Evolutionary conservation across 2,797 vertebrate genomes (phyloP), one percentile per base, ranked within the genome.

Genomic region (Lepidocolaptes lacrymiger): DNA sequence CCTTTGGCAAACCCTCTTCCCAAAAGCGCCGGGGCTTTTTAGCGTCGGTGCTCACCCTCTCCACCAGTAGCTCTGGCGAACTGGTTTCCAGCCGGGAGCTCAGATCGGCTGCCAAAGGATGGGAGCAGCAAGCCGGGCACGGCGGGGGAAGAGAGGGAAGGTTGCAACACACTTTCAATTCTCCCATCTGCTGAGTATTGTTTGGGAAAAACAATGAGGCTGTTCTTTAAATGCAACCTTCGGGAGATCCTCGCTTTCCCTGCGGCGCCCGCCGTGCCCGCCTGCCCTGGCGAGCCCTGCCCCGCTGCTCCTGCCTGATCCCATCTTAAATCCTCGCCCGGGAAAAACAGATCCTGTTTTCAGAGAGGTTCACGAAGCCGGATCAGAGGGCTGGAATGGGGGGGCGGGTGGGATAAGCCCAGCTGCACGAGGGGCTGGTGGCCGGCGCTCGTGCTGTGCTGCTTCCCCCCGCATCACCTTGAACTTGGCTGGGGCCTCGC

Each of bases 111-210:
- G 96, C 95, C 94, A 94, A 81, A 73, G 90, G 83, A 91, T 78
- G 88, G 88, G 92, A 95, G 81, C 89, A 90, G 84, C 77, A 59
- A 93, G 77, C 74, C 27, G 88, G 90, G 95, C 89, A 94, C 34
- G 44, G 88, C 55, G 52, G 80, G 90, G 93, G 92, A 91, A 91
- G 85, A 82, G 89, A 78, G 88, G 84, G 95, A 89, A 95, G 85
- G 96, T 95, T 96, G 92, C 96, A 95, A 96, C 94, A 96, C 91
- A 85, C 92, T 93, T 96, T 94, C 96, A 89, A 71, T 96, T 96
- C 95, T 97, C 93, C 93, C 95, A 94, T 96, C 95, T 96, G 93
- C 96, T 83, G 84, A 79, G 92, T 94, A 96, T 96, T 97, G 95
- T 97, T 96, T 91, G 84, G 89, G 93, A 88, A 93, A 94, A 96